phyloP scores from a whole-genome alignment of 1,140 invertebrate species.

The Anadara kagoshimensis region DNA sequence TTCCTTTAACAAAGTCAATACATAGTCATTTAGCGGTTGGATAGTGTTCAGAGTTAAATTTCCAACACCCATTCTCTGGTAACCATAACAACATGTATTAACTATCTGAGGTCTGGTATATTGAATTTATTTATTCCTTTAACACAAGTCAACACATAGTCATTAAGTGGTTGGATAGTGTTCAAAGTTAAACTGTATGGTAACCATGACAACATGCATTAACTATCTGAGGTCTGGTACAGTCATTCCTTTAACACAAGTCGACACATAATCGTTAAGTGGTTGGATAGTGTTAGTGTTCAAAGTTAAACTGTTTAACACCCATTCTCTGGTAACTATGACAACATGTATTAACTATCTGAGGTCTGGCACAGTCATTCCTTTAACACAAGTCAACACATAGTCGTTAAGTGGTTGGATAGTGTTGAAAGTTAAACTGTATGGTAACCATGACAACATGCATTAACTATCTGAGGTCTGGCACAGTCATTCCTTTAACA shows the following conservation, averaged over 20 bases:
- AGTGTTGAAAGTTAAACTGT: constrained; percentile 43
- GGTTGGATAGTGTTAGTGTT: constrained; percentile 50
- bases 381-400: constrained; percentile 37
- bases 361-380: constrained; percentile 11
- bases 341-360: too few relatives aligned
- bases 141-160: too few relatives aligned
- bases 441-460: too few relatives aligned
- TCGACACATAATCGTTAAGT: constrained; percentile 45
- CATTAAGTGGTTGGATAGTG: too few relatives aligned
- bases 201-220: constrained; percentile 10
- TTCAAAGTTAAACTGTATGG: too few relatives aligned
- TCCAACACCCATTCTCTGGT: too few relatives aligned
- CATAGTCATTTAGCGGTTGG: constrained; percentile 48
- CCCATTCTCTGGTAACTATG: too few relatives aligned
- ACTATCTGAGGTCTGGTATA: too few relatives aligned
- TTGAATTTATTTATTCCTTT: too few relatives aligned
- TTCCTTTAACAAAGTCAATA: constrained; percentile 10
- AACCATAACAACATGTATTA: too few relatives aligned
- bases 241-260: too few relatives aligned
- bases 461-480: background rate
- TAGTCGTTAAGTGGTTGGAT: constrained; percentile 47
- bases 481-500: constrained; percentile 11
- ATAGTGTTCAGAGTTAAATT: constrained; percentile 45
- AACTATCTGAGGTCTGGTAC: too few relatives aligned
- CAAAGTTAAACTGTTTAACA: constrained; percentile 44